phyloP scores from a whole-genome alignment of 2,888 invertebrate genomes.

The Phorcus lineatus region DNA sequence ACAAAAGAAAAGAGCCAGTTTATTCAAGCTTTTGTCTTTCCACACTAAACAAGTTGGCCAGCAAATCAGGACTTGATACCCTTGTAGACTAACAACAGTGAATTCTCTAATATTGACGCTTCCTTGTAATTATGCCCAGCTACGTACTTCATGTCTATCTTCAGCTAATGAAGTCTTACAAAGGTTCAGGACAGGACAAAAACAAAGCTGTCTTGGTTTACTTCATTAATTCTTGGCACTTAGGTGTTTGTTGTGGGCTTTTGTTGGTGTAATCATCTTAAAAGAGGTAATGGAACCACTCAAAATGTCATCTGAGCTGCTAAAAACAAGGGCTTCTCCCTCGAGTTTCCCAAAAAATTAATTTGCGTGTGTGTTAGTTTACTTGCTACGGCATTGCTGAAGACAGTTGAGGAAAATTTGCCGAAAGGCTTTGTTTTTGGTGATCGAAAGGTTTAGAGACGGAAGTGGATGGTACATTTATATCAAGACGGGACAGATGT shows the following conservation, averaged over 20 bases:
- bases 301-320: not conserved
- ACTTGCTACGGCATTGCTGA: too few species aligned
- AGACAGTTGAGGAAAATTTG: too few species aligned
- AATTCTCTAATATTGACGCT: too few species aligned
- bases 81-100: too few species aligned
- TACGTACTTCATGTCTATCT: too few species aligned
- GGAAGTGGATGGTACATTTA: too few species aligned
- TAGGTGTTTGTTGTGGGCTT: not conserved
- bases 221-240: conserved; percentile 11
- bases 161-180: not conserved
- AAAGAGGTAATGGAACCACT: not conserved
- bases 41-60: not conserved
- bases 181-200: not conserved
- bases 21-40: conserved; percentile 6
- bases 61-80: too few species aligned
- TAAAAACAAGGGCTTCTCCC: not conserved
- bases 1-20: not conserved
- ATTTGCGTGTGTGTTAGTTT: too few species aligned
- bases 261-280: not conserved
- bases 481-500: too few species aligned
- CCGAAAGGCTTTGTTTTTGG: too few species aligned
- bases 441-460: too few species aligned
- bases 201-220: not conserved
- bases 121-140: too few species aligned
- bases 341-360: not conserved